A percentile compares a stretch with the other conserved stretches of the same genome.
phyloP scores from a whole-genome alignment of 2,113 vertebrate genomes.

The Peucedramus taeniatus region DNA sequence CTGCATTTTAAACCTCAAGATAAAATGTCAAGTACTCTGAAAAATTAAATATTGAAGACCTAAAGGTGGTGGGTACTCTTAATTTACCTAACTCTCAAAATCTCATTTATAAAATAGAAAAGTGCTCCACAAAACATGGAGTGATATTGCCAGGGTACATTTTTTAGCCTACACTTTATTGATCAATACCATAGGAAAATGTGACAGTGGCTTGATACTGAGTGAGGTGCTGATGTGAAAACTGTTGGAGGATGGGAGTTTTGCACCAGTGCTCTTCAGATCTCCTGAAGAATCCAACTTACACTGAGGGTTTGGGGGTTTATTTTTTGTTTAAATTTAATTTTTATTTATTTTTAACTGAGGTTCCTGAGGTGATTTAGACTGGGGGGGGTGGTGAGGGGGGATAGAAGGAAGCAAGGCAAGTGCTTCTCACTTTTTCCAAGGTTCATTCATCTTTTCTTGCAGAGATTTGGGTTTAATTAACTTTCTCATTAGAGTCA shows the following conservation, averaged over 20 bases:
- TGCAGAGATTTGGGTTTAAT: not conserved
- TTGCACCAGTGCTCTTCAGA: not conserved
- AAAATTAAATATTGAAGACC: not conserved
- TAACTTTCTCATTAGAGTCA: not conserved
- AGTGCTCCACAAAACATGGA: not conserved
- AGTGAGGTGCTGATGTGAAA: not conserved
- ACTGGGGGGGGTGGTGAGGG: accelerated
- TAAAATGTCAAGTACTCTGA: not conserved
- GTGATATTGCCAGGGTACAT: not conserved
- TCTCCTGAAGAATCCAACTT: not conserved
- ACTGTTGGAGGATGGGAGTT: not conserved
- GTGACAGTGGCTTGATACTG: not conserved
- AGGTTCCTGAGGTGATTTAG: not conserved
- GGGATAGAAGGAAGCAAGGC: not conserved
- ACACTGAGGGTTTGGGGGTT: not conserved
- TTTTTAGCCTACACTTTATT: not conserved
- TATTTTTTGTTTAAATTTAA: too few species aligned
- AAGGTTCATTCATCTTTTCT: not conserved
- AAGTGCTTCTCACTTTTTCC: not conserved
- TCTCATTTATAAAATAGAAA: not conserved
- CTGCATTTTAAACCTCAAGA: not conserved
- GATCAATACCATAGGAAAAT: not conserved
- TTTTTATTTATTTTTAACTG: not conserved
- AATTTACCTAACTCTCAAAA: not conserved
- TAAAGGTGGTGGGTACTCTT: not conserved